Conservation (phyloP, 2,113 vertebrate species). For the Epinephelus cyanopodus region DNA sequence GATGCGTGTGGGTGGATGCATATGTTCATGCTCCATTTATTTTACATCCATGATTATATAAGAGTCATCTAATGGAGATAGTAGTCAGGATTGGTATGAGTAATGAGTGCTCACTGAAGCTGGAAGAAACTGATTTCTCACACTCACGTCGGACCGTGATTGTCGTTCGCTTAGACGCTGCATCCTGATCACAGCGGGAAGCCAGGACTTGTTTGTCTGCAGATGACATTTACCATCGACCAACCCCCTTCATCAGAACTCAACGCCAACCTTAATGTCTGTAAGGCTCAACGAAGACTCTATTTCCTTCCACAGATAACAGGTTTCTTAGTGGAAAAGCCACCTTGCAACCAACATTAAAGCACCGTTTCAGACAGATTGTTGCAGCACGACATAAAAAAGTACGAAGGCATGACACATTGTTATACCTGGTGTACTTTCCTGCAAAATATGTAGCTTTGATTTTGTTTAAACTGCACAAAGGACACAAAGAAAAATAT, state of each 20-base stretch:
- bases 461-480: no score
- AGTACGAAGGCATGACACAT: background rate
- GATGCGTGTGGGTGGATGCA: conserved; percentile 29
- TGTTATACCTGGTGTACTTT: no score
- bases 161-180: background rate
- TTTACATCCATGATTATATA: background rate
- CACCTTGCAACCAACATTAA: background rate
- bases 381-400: background rate
- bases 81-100: background rate
- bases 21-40: conserved; percentile 3
- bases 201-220: conserved; percentile 8
- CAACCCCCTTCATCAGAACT: background rate
- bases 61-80: background rate
- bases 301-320: background rate
- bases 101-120: background rate
- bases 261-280: background rate
- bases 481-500: no score
- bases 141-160: background rate
- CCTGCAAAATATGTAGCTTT: no score
- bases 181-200: background rate
- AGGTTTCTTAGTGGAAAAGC: background rate
- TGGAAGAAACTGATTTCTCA: background rate
- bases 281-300: background rate
- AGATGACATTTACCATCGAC: conserved; percentile 27
- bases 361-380: background rate